phyloP scores from a whole-genome alignment of 2,797 vertebrate genomes.

The Sebastes oblongus region DNA sequence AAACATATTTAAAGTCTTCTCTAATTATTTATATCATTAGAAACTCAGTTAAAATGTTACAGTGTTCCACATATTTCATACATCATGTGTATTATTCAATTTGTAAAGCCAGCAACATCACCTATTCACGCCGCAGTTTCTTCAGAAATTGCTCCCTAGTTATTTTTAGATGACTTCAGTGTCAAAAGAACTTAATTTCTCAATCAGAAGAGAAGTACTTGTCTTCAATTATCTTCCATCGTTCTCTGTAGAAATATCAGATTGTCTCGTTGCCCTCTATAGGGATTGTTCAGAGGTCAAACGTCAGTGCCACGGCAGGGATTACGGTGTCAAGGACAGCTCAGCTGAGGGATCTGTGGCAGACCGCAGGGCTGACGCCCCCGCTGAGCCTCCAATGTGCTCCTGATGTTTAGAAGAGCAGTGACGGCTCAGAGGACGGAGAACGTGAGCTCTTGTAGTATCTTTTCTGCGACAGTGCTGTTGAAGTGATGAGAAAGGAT shows the following conservation, averaged over 20 bases:
- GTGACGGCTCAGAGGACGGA: background rate
- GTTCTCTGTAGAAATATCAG: background rate
- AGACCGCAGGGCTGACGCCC: too few species aligned
- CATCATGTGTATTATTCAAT: too few species aligned
- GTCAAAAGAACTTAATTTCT: background rate
- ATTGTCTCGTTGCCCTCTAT: background rate
- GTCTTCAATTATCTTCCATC: background rate
- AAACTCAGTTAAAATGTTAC: too few species aligned
- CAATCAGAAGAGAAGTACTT: background rate
- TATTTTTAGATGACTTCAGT: background rate
- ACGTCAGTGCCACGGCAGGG: background rate
- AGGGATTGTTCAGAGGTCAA: background rate
- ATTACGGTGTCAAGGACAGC: background rate
- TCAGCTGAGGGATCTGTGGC: too few species aligned
- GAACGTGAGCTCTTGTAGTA: too few species aligned
- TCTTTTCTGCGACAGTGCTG: too few species aligned
- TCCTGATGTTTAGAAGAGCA: background rate
- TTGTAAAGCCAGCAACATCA: too few species aligned
- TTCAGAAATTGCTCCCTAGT: background rate
- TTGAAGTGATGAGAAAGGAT: too few species aligned
- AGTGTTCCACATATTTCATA: too few species aligned
- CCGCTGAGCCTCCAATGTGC: background rate
- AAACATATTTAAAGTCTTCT: too few species aligned
- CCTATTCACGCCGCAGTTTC: too few species aligned
- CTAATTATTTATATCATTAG: too few species aligned